A percentile compares a stretch with the other conserved stretches of the same genome.
Conservation (phyloP, 2,888 invertebrate genomes). For the Tuberolachnus salignus region DNA sequence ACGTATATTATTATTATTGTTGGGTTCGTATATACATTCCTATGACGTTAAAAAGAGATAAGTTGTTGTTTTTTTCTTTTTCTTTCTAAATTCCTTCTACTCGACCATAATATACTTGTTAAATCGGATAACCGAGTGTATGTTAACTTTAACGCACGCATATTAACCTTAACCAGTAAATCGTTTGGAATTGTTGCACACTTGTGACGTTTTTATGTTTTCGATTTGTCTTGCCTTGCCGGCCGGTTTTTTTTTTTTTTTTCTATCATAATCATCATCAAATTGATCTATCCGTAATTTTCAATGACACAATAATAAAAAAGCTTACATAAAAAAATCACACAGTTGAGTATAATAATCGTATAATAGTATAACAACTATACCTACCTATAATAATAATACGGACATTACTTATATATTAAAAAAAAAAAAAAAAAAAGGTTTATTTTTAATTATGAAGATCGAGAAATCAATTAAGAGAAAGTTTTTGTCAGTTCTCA, state of each 20-base stretch:
- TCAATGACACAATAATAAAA: no score
- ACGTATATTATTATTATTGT: neutral
- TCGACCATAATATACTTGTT: neutral
- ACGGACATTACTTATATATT: no score
- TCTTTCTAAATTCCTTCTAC: neutral
- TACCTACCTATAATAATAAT: no score
- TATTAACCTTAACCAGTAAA: neutral
- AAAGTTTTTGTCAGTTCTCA: constrained; percentile 24
- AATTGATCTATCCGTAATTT: no score
- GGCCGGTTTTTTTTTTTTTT: no score
- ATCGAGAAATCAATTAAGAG: constrained; percentile 2
- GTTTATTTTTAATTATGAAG: neutral
- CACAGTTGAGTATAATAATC: no score
- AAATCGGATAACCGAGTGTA: neutral
- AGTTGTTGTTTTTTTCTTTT: neutral
- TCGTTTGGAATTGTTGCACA: no score
- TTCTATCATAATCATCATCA: no score
- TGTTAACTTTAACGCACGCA: neutral
- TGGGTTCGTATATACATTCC: constrained; percentile 5
- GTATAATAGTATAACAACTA: no score
- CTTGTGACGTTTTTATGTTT: no score
- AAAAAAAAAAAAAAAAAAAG: neutral
- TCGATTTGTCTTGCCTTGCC: no score
- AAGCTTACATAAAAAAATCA: no score
- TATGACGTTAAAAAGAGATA: neutral